A percentile compares a stretch with the other conserved stretches of the same genome.
Evolutionary conservation across 2,797 vertebrate genomes (phyloP).

Genomic region (Anguilla marmorata): DNA sequence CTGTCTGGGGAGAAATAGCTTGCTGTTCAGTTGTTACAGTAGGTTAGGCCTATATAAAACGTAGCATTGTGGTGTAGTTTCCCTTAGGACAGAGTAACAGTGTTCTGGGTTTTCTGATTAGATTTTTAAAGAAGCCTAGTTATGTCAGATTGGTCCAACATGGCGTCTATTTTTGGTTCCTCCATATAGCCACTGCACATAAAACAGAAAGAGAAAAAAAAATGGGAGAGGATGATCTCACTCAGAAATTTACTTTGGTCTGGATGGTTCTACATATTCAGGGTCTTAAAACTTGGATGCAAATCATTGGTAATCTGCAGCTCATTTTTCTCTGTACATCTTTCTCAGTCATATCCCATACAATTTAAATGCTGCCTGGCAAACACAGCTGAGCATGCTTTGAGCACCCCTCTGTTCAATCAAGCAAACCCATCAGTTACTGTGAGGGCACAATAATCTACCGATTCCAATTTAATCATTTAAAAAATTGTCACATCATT

Average conservation of each 20-base stretch:
- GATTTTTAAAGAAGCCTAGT: neutral
- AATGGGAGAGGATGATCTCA: neutral
- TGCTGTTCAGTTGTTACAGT: neutral
- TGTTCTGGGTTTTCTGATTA: neutral
- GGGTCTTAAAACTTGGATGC: neutral
- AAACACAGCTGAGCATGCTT: constrained; percentile 22
- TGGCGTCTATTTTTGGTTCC: neutral
- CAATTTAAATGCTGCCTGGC: neutral
- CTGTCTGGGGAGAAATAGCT: neutral
- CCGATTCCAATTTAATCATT: constrained; percentile 13
- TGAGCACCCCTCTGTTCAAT: constrained; percentile 1
- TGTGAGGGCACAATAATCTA: neutral
- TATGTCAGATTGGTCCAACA: neutral
- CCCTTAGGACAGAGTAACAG: neutral
- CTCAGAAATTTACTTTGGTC: neutral
- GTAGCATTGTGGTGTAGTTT: neutral
- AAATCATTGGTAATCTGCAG: constrained; percentile 8
- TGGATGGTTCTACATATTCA: neutral
- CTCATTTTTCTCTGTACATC: neutral
- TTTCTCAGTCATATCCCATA: neutral
- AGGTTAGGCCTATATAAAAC: neutral
- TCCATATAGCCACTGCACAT: neutral
- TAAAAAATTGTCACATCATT: constrained; percentile 10
- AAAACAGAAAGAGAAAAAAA: neutral
- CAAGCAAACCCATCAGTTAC: constrained; percentile 6